These are phyloP conservation scores for Prosopocoilus inquinatus DNA, from an alignment of 2,888 invertebrate genomes.

Conservation along the genomic window DNA sequence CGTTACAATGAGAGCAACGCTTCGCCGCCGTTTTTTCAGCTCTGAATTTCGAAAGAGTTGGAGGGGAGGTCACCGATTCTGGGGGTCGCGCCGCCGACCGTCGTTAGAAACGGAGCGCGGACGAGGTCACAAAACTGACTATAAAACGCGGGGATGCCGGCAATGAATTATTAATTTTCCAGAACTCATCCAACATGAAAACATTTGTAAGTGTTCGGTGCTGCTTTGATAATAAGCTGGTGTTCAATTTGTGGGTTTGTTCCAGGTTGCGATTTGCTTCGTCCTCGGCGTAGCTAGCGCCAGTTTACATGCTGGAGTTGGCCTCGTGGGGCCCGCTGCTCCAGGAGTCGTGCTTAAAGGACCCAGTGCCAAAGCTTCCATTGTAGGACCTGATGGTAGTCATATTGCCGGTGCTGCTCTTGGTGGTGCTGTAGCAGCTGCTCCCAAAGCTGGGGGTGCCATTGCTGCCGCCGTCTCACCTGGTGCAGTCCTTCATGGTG, in stretches of 20 bases:
- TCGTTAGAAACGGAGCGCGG: slow-evolving; percentile 16
- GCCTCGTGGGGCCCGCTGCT: slow-evolving; percentile 28
- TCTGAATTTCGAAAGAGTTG: background rate
- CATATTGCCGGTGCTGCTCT: slow-evolving; percentile 30
- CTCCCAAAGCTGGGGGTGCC: slow-evolving; percentile 31
- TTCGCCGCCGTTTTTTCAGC: background rate
- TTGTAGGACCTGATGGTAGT: slow-evolving; percentile 37
- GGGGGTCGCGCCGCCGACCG: background rate
- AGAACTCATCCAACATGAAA: slow-evolving; percentile 25
- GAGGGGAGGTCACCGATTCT: background rate
- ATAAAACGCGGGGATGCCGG: slow-evolving; percentile 25
- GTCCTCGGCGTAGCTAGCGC: slow-evolving; percentile 25
- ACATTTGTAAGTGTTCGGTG: slow-evolving; percentile 19
- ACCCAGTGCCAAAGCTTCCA: slow-evolving; percentile 31
- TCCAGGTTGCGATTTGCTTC: slow-evolving; percentile 14
- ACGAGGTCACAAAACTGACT: slow-evolving; percentile 26
- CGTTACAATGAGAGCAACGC: too few species aligned
- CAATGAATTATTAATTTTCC: slow-evolving; percentile 23
- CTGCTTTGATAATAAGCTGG: too few species aligned
- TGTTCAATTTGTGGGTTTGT: background rate
- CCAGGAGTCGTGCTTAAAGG: slow-evolving; percentile 33
- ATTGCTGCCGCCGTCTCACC: slow-evolving; percentile 27
- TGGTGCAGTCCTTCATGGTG: slow-evolving; percentile 24
- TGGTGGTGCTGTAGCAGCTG: slow-evolving; percentile 31
- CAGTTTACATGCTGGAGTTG: slow-evolving; percentile 24